Conservation (phyloP, 1,140 invertebrate genomes). For the Philopotamus ludificatus region DNA sequence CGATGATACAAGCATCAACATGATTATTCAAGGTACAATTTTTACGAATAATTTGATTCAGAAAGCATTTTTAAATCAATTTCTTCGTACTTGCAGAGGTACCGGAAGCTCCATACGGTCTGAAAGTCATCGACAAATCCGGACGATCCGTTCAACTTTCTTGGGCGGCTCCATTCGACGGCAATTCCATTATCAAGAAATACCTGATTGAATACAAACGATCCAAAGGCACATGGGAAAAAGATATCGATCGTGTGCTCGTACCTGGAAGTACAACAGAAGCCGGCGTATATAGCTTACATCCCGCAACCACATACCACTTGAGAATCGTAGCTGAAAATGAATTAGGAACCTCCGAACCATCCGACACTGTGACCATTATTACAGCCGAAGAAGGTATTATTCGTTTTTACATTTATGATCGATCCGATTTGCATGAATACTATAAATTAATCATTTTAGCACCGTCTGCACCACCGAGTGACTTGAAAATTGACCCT, state of each 20-base stretch:
- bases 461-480: slow-evolving; percentile 80
- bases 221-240: slow-evolving; percentile 81
- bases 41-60: slow-evolving; percentile 2
- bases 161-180: slow-evolving; percentile 92
- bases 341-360: slow-evolving; percentile 86
- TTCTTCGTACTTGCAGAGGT: slow-evolving; percentile 78
- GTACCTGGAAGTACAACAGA: slow-evolving; percentile 84
- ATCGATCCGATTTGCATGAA: slow-evolving; percentile 12
- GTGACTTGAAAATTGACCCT: slow-evolving; percentile 82
- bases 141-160: slow-evolving; percentile 86
- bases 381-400: slow-evolving; percentile 89
- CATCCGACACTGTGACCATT: slow-evolving; percentile 89
- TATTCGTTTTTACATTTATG: neutral
- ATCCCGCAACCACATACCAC: slow-evolving; percentile 90
- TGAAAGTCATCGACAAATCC: slow-evolving; percentile 89
- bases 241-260: slow-evolving; percentile 79
- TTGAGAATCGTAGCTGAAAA: slow-evolving; percentile 93
- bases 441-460: slow-evolving; percentile 22
- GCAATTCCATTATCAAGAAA: slow-evolving; percentile 89
- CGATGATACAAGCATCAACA: slow-evolving; percentile 92
- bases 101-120: slow-evolving; percentile 86
- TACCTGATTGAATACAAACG: slow-evolving; percentile 93
- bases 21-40: slow-evolving; percentile 84
- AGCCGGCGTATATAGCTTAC: slow-evolving; percentile 83
- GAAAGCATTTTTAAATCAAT: neutral